Percentiles rank a stretch among this genome's conserved stretches.
These are phyloP conservation scores for Mormyrus iriodes DNA, from an alignment of 2,113 vertebrate genomes.

Conservation along the genomic window DNA sequence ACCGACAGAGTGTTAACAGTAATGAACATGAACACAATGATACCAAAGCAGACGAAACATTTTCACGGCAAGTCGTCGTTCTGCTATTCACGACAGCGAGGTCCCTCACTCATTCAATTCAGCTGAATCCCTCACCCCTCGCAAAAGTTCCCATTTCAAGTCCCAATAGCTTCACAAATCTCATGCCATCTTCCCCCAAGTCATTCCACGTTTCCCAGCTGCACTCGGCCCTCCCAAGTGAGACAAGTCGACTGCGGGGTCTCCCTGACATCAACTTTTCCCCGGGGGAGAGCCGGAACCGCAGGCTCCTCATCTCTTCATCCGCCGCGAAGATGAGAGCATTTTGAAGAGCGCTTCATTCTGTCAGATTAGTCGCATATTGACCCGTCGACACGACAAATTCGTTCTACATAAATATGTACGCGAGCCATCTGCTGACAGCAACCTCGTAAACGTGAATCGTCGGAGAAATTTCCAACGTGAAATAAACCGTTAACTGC, in stretches of 20 bases:
- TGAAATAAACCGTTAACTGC: background rate
- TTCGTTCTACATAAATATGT: background rate
- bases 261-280: background rate
- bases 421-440: background rate
- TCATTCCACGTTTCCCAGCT: background rate
- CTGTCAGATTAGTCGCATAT: background rate
- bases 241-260: background rate
- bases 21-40: background rate
- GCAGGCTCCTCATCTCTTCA: background rate
- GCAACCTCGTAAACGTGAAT: background rate
- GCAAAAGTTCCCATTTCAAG: slow-evolving; percentile 9
- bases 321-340: background rate
- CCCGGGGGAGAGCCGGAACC: background rate
- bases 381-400: background rate
- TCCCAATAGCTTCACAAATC: slow-evolving; percentile 5
- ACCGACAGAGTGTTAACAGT: background rate
- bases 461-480: background rate
- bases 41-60: background rate
- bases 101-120: background rate
- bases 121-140: background rate
- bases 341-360: background rate
- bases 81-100: background rate
- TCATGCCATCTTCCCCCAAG: background rate
- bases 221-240: background rate
- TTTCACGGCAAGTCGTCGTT: background rate